Evolutionary conservation across 2,888 invertebrate genomes (phyloP).

Genomic region (Xanthorhoe spadicearia): DNA sequence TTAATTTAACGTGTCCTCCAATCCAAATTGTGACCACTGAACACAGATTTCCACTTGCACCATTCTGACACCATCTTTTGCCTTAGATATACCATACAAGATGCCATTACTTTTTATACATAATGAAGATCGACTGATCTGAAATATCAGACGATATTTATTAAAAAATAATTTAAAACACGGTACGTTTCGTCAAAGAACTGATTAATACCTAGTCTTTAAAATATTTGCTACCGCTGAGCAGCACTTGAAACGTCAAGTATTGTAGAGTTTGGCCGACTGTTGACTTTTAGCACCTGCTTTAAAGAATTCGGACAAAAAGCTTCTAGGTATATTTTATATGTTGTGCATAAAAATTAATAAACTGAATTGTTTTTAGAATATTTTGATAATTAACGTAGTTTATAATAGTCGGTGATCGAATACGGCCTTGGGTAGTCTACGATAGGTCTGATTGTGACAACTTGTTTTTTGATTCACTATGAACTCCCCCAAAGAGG

Average conservation of each 20-base stretch:
- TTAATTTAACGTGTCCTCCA: no score
- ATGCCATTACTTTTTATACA: no score
- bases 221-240: not conserved
- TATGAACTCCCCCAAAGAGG: not conserved
- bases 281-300: not conserved
- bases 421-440: conserved; percentile 17
- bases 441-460: conserved; percentile 8
- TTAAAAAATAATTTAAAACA: no score
- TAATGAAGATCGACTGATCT: no score
- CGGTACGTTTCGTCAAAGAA: no score
- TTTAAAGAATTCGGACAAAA: not conserved
- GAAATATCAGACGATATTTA: no score
- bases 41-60: no score
- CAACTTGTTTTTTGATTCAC: conserved; percentile 5
- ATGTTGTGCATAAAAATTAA: not conserved
- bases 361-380: conserved; percentile 7
- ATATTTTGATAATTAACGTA: conserved; percentile 1
- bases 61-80: no score
- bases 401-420: conserved; percentile 14
- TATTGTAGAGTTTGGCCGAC: not conserved
- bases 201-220: no score
- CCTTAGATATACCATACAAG: no score
- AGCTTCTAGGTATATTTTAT: not conserved
- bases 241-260: not conserved
- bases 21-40: no score